Evolutionary conservation across 1,140 invertebrate species (phyloP).

Genomic region (Trachymyrmex septentrionalis): DNA sequence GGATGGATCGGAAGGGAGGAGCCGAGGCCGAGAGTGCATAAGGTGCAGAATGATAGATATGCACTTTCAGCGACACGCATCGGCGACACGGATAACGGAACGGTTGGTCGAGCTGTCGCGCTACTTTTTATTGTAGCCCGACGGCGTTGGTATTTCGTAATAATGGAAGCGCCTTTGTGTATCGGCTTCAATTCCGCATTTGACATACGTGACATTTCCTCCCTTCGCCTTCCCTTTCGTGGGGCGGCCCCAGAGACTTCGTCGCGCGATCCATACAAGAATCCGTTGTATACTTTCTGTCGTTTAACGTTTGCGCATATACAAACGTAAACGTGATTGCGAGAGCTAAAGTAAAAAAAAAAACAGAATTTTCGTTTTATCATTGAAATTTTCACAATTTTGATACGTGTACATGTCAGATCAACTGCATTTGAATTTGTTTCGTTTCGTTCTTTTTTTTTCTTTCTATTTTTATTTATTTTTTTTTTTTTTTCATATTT

Average conservation of each 20-base stretch:
- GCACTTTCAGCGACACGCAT: constrained; percentile 39
- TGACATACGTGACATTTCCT: constrained; percentile 56
- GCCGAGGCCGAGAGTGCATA: constrained; percentile 42
- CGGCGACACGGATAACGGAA: constrained; percentile 21
- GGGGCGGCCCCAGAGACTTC: background rate
- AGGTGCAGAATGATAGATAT: constrained; percentile 35
- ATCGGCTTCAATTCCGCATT: constrained; percentile 11
- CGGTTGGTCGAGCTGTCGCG: constrained; percentile 38
- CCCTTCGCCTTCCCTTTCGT: background rate
- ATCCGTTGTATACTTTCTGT: background rate
- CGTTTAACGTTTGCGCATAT: background rate
- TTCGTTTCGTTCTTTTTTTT: background rate
- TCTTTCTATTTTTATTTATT: too few relatives aligned
- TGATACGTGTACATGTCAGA: background rate
- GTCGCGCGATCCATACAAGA: background rate
- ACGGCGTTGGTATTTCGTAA: constrained; percentile 46
- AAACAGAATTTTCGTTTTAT: background rate
- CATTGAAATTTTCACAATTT: background rate
- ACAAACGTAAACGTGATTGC: background rate
- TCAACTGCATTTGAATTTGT: background rate
- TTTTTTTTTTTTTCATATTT: background rate
- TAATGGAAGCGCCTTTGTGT: constrained; percentile 33
- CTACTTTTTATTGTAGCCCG: constrained; percentile 41
- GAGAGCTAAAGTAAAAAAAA: background rate
- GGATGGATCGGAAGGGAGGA: constrained; percentile 47